Conservation (phyloP, 2,113 vertebrate genomes). For the Addax nasomaculatus region DNA sequence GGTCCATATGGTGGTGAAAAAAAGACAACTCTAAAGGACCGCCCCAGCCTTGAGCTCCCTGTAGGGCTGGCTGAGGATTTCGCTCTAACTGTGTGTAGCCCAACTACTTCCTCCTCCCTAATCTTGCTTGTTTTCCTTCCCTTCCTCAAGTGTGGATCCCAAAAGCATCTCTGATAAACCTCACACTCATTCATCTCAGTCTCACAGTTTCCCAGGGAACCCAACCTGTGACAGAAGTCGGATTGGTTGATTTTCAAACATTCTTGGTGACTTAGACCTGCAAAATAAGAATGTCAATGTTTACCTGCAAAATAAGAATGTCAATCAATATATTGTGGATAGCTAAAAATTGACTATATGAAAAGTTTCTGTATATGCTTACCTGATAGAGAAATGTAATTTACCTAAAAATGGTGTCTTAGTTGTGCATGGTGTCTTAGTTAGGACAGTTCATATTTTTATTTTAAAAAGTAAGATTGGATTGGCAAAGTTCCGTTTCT, state of each 20-base stretch:
- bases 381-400: not conserved
- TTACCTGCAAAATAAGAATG: not conserved
- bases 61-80: not conserved
- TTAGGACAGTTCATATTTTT: not conserved
- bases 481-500: not conserved
- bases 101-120: not conserved
- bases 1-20: not conserved
- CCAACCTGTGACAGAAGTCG: not conserved
- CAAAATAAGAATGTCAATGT: not conserved
- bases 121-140: not conserved
- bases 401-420: not conserved
- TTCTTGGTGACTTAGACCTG: not conserved
- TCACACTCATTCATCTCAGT: not conserved
- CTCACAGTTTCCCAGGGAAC: not conserved
- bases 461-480: not conserved
- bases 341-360: not conserved
- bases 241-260: not conserved
- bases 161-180: not conserved
- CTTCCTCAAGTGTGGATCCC: not conserved
- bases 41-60: not conserved
- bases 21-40: not conserved
- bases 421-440: not conserved
- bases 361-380: not conserved
- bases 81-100: accelerated
- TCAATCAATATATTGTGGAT: not conserved